Conservation (phyloP, 2,888 invertebrate species). For the Lasioglossum morio region DNA sequence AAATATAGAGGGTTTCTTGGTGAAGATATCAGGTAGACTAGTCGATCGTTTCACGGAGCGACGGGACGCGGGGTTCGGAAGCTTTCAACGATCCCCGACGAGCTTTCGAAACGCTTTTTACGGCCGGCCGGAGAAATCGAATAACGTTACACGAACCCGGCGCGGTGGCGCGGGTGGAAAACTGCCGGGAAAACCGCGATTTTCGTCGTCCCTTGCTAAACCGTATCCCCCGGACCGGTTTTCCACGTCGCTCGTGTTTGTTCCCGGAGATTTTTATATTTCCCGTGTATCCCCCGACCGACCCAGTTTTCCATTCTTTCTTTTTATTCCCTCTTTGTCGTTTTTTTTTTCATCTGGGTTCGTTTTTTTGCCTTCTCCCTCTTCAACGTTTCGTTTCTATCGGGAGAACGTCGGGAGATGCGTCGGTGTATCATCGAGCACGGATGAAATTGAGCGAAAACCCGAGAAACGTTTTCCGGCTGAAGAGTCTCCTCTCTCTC, state of each 20-base stretch:
- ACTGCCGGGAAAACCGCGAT: constrained; percentile 18
- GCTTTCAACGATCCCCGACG: constrained; percentile 12
- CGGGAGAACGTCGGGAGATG: not conserved
- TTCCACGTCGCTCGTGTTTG: constrained; percentile 20
- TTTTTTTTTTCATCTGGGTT: not conserved
- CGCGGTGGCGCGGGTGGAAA: not conserved
- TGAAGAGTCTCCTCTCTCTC: not conserved
- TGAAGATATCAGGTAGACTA: not conserved
- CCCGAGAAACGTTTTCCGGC: constrained; percentile 24
- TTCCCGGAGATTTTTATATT: constrained; percentile 24
- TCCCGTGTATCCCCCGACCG: constrained; percentile 19
- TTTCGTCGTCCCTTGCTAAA: constrained; percentile 24
- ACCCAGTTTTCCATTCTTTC: constrained; percentile 28
- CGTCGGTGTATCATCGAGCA: constrained; percentile 23
- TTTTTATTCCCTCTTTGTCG: not conserved
- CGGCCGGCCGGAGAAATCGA: constrained; percentile 23
- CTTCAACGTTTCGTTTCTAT: not conserved
- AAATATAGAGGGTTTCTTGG: not conserved
- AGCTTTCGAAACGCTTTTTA: constrained; percentile 20
- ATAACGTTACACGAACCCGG: constrained; percentile 15
- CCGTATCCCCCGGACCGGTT: constrained; percentile 16
- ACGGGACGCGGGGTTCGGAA: constrained; percentile 6
- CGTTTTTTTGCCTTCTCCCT: not conserved
- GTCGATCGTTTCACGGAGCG: not conserved
- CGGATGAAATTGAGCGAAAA: constrained; percentile 45